Evolutionary conservation across 2,888 invertebrate species (phyloP).

Genomic region (Azorinus chamasolen): DNA sequence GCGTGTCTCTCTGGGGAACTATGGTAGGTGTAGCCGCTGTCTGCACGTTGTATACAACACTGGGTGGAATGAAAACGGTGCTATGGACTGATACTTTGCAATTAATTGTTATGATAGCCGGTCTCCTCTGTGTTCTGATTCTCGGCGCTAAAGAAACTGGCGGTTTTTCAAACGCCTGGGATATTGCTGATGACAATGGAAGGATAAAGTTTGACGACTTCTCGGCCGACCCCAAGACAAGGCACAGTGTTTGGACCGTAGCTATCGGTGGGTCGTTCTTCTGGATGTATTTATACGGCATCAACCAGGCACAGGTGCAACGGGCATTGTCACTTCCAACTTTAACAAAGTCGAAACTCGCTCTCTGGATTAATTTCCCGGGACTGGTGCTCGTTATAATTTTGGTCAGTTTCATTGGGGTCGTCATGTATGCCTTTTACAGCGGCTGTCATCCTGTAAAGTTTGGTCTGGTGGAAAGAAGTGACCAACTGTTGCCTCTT

Average conservation of each 20-base stretch:
- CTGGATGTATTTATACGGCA: constrained; percentile 97
- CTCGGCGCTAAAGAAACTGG: constrained; percentile 83
- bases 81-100: constrained; percentile 87
- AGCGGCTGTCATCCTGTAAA: too few relatives aligned
- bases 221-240: constrained; percentile 91
- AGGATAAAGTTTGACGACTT: constrained; percentile 56
- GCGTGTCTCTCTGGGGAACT: constrained; percentile 92
- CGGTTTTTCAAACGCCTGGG: constrained; percentile 81
- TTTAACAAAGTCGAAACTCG: constrained; percentile 90
- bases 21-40: too few relatives aligned
- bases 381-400: too few relatives aligned
- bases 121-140: too few relatives aligned
- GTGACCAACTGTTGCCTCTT: constrained; percentile 25
- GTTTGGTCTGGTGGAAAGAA: constrained; percentile 24
- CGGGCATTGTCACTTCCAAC: constrained; percentile 95
- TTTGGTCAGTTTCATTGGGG: too few relatives aligned
- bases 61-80: too few relatives aligned
- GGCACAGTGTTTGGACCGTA: constrained; percentile 95
- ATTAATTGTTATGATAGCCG: constrained; percentile 86
- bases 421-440: too few relatives aligned
- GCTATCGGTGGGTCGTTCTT: constrained; percentile 96
- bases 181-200: constrained; percentile 69
- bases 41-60: too few relatives aligned
- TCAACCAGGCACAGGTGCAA: constrained; percentile 97
- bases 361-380: constrained; percentile 43